Evolutionary conservation across 1,140 invertebrate genomes (phyloP).

Genomic region (Pseudachorutes palmiensis): DNA sequence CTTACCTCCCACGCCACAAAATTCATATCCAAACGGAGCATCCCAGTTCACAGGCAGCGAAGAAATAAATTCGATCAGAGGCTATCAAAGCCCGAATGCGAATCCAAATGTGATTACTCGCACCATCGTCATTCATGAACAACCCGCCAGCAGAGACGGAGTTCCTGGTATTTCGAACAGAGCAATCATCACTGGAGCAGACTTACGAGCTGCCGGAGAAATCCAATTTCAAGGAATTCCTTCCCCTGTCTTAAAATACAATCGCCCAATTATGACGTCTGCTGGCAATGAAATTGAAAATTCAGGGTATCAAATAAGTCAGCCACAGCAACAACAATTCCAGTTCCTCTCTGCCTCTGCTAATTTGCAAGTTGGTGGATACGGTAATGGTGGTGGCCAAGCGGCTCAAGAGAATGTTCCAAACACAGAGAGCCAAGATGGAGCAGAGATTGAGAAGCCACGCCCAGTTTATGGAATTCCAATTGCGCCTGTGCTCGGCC

Average conservation of each 20-base stretch:
- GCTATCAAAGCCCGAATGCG: neutral
- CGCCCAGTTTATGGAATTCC: slow-evolving; percentile 32
- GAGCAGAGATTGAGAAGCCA: slow-evolving; percentile 4
- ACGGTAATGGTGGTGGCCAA: neutral
- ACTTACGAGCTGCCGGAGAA: neutral
- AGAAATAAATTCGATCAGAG: neutral
- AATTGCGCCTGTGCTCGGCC: slow-evolving; percentile 29
- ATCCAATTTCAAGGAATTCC: neutral
- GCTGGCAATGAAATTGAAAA: neutral
- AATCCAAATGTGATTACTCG: slow-evolving; percentile 14
- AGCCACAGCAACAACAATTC: neutral
- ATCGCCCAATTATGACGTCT: neutral
- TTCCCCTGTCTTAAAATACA: slow-evolving; percentile 6
- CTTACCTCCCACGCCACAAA: no score
- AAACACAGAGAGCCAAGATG: neutral
- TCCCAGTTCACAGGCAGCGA: neutral
- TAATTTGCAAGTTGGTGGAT: neutral
- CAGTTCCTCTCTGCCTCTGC: slow-evolving; percentile 8
- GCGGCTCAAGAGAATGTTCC: neutral
- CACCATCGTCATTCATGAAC: slow-evolving; percentile 24
- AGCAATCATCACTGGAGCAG: slow-evolving; percentile 7
- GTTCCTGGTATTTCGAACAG: slow-evolving; percentile 1
- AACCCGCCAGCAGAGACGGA: neutral
- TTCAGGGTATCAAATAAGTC: neutral
- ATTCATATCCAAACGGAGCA: neutral